phyloP scores from a whole-genome alignment of 2,888 invertebrate species.

The Netelia virgata region DNA sequence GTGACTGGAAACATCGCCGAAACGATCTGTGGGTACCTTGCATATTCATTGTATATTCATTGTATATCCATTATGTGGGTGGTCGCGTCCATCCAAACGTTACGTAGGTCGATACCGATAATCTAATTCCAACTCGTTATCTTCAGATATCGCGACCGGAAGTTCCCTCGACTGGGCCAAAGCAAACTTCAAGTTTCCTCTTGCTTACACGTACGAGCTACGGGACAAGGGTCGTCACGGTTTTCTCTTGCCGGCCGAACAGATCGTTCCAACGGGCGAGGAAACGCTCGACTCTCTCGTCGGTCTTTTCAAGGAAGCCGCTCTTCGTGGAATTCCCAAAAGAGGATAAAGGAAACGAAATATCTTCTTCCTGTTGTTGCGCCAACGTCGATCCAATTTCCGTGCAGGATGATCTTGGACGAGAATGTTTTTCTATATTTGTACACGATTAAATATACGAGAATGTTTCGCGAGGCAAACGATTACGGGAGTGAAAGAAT shows the following conservation, averaged over 20 bases:
- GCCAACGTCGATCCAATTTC: no score
- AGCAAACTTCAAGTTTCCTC: conserved; percentile 88
- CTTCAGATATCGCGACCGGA: conserved; percentile 89
- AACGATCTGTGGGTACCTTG: conserved; percentile 87
- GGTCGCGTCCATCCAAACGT: background rate
- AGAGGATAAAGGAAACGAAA: conserved; percentile 18
- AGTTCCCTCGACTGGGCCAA: conserved; percentile 92
- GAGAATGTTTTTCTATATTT: background rate
- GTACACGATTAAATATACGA: background rate
- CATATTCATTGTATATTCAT: no score
- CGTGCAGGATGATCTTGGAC: no score
- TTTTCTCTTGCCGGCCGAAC: conserved; percentile 88
- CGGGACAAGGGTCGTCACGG: conserved; percentile 88
- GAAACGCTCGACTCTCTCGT: conserved; percentile 88
- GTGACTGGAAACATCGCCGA: conserved; percentile 87
- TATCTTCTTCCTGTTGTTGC: no score
- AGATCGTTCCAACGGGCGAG: conserved; percentile 89
- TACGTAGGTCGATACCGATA: background rate
- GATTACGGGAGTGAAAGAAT: background rate
- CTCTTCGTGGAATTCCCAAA: conserved; percentile 73
- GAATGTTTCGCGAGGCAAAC: background rate
- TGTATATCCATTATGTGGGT: no score
- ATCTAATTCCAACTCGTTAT: background rate
- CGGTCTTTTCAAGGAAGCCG: conserved; percentile 82
- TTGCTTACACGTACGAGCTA: conserved; percentile 90